These are phyloP conservation scores for Lethrus apterus DNA, from an alignment of 1,140 invertebrate genomes.

Conservation along the genomic window DNA sequence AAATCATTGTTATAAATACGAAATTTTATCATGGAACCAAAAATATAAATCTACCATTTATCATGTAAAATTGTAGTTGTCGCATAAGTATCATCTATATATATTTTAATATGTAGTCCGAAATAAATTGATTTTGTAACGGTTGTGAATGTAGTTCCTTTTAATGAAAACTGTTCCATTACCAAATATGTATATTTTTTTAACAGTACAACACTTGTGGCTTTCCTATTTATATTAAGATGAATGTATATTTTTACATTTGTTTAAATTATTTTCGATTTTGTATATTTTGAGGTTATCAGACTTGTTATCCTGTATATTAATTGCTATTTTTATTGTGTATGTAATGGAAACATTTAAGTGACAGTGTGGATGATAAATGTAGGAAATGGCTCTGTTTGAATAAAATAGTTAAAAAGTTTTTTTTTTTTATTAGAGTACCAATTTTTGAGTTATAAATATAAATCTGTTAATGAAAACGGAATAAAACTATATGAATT, in stretches of 20 bases:
- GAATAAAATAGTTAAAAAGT: constrained; percentile 3
- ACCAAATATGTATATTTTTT: not conserved
- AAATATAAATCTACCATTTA: no score
- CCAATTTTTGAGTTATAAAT: no score
- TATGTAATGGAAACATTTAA: not conserved
- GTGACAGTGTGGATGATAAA: constrained; percentile 5
- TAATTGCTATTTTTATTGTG: not conserved
- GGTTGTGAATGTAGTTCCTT: not conserved
- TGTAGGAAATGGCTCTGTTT: constrained; percentile 11
- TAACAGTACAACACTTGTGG: not conserved
- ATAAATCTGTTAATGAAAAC: no score
- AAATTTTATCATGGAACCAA: no score
- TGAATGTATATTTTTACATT: constrained; percentile 3
- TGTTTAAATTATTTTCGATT: not conserved
- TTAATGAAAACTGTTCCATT: not conserved
- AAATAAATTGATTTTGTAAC: constrained; percentile 3
- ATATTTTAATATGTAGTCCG: not conserved
- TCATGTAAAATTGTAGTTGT: no score
- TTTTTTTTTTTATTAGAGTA: no score
- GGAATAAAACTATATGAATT: no score
- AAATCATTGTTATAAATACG: no score
- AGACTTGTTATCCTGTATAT: not conserved
- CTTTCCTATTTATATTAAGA: not conserved
- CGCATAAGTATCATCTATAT: not conserved
- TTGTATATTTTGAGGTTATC: not conserved